These are phyloP conservation scores for Eupithecia subfuscata DNA, from an alignment of 2,888 invertebrate genomes.

Conservation along the genomic window DNA sequence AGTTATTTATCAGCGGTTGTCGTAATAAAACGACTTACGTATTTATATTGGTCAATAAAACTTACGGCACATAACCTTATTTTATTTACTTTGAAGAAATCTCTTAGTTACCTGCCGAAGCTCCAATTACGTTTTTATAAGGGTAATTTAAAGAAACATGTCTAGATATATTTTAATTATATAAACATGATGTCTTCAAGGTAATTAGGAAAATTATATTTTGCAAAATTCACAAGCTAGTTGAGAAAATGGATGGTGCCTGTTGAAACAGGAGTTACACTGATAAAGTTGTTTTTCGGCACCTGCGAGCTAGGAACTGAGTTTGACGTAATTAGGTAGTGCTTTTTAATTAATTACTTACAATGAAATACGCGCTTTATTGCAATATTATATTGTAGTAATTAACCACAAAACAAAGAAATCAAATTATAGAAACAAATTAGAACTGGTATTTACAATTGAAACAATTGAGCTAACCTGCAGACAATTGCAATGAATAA, in stretches of 20 bases:
- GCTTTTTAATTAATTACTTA: not conserved
- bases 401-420: too few relatives aligned
- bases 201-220: slow-evolving; percentile 64
- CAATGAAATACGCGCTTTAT: not conserved
- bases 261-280: not conserved
- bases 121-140: slow-evolving; percentile 61
- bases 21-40: slow-evolving; percentile 26
- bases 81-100: slow-evolving; percentile 45
- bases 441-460: too few relatives aligned
- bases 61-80: slow-evolving; percentile 27
- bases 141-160: slow-evolving; percentile 20
- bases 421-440: too few relatives aligned
- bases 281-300: not conserved
- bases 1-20: slow-evolving; percentile 21
- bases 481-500: too few relatives aligned
- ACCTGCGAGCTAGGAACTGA: not conserved
- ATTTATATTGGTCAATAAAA: slow-evolving; percentile 27
- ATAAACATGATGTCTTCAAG: slow-evolving; percentile 53
- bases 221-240: slow-evolving; percentile 19
- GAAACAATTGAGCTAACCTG: too few relatives aligned
- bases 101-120: slow-evolving; percentile 53
- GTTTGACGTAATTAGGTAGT: not conserved
- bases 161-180: slow-evolving; percentile 48
- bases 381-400: not conserved
- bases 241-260: not conserved